A percentile compares a stretch with the other conserved stretches of the same genome.
Evolutionary conservation across 1,140 invertebrate species (phyloP).

Genomic region (Pachypsylla venusta): DNA sequence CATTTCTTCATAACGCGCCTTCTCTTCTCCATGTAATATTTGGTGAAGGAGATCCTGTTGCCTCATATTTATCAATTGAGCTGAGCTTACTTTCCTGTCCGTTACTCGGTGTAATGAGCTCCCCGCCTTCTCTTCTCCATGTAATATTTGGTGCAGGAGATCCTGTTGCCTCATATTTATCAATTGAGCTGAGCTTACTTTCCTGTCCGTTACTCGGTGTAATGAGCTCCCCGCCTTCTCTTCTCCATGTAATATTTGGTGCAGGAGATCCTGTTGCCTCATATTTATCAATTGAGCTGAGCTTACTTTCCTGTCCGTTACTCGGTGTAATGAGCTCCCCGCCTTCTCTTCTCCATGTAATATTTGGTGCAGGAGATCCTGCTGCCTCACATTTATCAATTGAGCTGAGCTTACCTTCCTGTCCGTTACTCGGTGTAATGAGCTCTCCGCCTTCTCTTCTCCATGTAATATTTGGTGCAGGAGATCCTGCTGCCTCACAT

Average conservation of each 20-base stretch:
- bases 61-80: too few relatives aligned
- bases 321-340: constrained; percentile 39
- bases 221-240: constrained; percentile 43
- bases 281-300: too few relatives aligned
- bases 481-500: constrained; percentile 72
- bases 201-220: constrained; percentile 40
- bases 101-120: constrained; percentile 42
- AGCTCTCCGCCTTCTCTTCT: constrained; percentile 43
- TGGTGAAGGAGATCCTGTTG: constrained; percentile 66
- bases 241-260: constrained; percentile 69
- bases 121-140: constrained; percentile 54
- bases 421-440: constrained; percentile 43
- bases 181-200: too few relatives aligned
- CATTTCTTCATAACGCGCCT: too few relatives aligned
- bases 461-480: constrained; percentile 70
- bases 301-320: constrained; percentile 41
- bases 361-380: constrained; percentile 66
- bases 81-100: constrained; percentile 42
- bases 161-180: constrained; percentile 68
- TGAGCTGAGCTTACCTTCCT: constrained; percentile 45
- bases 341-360: constrained; percentile 66
- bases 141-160: constrained; percentile 68
- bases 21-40: constrained; percentile 74
- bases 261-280: constrained; percentile 68
- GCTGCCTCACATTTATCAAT: constrained; percentile 69